Evolutionary conservation across 2,888 invertebrate species (phyloP), one percentile per base, ranked within the genome.

Genomic region (Morpho achilles): DNA sequence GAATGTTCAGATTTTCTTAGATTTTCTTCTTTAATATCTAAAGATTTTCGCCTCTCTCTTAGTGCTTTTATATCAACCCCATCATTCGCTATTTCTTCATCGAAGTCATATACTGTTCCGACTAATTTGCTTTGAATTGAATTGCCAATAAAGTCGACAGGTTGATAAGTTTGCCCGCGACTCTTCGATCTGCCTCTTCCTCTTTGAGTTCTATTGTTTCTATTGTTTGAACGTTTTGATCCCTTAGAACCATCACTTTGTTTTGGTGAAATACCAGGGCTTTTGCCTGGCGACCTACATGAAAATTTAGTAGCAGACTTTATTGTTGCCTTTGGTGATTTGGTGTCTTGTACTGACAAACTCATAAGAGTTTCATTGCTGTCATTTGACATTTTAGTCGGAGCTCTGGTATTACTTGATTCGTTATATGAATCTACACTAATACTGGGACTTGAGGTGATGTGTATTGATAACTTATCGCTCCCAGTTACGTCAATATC

Each of bases 51-150:
- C 61, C 94, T 91, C 71, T 97, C 96, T 42, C 97, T 90, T 84
- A 97, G 93, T 8, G 96, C 94, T 71, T 96, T 94, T 8, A 97
- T 82, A 77, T 95, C 95, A 56, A 96, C 94, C 10, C 94, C 94
- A 62, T 95, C 95, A 66, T 93, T 94, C 7, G 94, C 92, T 60
- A 96, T 93, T 75, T 97, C 96, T 71, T 97, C 96, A 65, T 96
- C 95, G 65, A 96, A 96, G 77, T 96, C 97, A 72, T 96, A 97
- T 2, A 97, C 97, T 2, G 97, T 97, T 7, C 97, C 96, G 7
- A 94, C 94, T 44, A 96, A 87, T 76, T 96, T 96, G 75, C 94
- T 95, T 65, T 95, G 95, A 61, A 96, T 95, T 3, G 96, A 94
- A 70, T 94, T 94, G 23, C 92, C 92, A 59, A 85, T 79, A 69